Evolutionary conservation across 2,113 vertebrate species (phyloP).

Genomic region (Acinonyx jubatus): DNA sequence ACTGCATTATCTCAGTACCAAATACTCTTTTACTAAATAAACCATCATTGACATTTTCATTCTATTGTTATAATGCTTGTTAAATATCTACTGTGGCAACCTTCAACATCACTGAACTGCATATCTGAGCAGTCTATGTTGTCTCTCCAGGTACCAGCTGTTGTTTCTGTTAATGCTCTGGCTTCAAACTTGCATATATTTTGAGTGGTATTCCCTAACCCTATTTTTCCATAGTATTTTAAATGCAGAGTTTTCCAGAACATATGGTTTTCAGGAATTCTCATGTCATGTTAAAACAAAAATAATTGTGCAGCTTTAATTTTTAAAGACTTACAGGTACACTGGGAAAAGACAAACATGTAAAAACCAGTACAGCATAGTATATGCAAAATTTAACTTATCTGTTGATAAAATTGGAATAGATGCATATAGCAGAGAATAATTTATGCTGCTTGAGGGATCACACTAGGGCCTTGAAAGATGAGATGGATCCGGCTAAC

Average conservation of each 20-base stretch:
- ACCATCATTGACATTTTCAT: background rate
- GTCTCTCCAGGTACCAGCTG: background rate
- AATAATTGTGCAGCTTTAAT: background rate
- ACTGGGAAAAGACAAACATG: background rate
- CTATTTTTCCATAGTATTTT: background rate
- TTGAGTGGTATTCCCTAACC: background rate
- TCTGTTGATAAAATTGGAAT: background rate
- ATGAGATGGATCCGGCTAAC: background rate
- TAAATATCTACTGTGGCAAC: background rate
- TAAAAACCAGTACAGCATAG: background rate
- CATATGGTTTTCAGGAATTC: background rate
- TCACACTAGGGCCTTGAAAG: background rate
- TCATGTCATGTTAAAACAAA: background rate
- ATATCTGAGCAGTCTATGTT: background rate
- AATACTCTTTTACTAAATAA: background rate
- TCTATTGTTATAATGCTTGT: background rate
- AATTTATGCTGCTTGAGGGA: background rate
- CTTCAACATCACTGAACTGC: background rate
- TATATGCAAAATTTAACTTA: background rate
- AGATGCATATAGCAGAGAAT: background rate
- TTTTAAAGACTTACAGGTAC: slow-evolving; percentile 13
- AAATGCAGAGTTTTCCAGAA: background rate
- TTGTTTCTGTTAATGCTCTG: background rate
- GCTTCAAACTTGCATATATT: background rate
- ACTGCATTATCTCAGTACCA: background rate